Evolutionary conservation across 2,113 vertebrate genomes (phyloP), one percentile per base, ranked within the genome.

Genomic region (Otis tarda): DNA sequence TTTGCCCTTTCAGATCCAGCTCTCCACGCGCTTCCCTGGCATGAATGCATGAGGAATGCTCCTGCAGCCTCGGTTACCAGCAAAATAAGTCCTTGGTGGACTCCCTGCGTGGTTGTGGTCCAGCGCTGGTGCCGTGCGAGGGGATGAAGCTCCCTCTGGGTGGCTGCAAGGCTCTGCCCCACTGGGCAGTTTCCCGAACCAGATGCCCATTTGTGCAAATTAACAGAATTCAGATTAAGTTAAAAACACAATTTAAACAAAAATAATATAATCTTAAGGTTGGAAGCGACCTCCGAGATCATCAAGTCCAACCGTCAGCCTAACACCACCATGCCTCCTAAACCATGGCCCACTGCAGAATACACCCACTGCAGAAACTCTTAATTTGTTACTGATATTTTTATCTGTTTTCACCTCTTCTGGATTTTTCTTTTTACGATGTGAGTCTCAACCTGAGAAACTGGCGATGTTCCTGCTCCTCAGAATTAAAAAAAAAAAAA

Each of bases 11-110:
- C 65, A 64, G 30, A 18, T 52, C 21, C 41, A 23, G 69, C 56
- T 75, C 45, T 87, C 27, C 19, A 2, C 19, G 1, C 0, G 0
- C 14, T 43, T 70, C 59, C 47, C 21, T 56, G 77, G 23, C 1
- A 4, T 15, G 60, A 33, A 53, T 37, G 60, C 19, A 15, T 4
- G 49, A n/a, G 43, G 23, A 39, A 17, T 2, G 16, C n/a, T 87
- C 30, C 69, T 3, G 3, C 22, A 10, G 19, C 39, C 27, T 1
- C 0, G 18, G n/a, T 45, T 17, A 41, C 61, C 31, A 70, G 41
- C 25, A 33, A 7, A n/a, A 21, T 5, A 14, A 37, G 45, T 27
- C 55, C 67, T 63, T 2, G 25, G 3, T 21, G 56, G 37, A 15
- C 20, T 24, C n/a, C 37, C 17, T 18, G 60, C 1, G 0, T 47